A percentile compares a stretch with the other conserved stretches of the same genome.
phyloP scores from a whole-genome alignment of 35 echinoderm and acorn worm species.

The Eucidaris tribuloides region DNA sequence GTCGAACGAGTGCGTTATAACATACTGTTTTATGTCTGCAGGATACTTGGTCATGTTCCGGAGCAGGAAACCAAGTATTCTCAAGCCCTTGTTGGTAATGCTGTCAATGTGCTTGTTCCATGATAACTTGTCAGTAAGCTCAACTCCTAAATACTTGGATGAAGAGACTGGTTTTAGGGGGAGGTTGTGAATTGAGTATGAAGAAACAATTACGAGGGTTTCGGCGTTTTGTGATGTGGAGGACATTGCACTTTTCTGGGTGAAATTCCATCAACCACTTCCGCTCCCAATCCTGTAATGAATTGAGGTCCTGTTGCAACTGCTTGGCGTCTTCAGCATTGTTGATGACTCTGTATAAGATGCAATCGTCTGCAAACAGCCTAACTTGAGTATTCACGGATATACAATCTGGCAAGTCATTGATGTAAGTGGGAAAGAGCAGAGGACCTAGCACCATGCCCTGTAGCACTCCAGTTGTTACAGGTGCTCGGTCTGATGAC shows the following conservation, averaged over 20 bases:
- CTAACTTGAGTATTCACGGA: neutral
- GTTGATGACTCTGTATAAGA: slow-evolving; percentile 22
- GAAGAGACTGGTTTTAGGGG: neutral
- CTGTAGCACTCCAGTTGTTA: slow-evolving; percentile 26
- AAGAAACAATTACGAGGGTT: neutral
- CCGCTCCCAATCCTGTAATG: neutral
- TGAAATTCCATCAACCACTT: slow-evolving; percentile 29
- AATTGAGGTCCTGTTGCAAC: neutral
- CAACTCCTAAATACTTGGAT: slow-evolving; percentile 3
- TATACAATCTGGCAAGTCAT: slow-evolving; percentile 12
- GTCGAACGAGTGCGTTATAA: neutral
- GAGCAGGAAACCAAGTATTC: neutral
- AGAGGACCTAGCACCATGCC: neutral
- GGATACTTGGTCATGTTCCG: neutral
- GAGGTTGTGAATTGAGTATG: neutral
- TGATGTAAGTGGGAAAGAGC: neutral
- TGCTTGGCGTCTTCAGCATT: neutral
- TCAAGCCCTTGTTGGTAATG: neutral
- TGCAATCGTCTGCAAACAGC: slow-evolving; percentile 26
- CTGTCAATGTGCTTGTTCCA: slow-evolving; percentile 3
- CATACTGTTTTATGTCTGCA: neutral
- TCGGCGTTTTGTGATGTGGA: neutral
- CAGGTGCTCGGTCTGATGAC: neutral
- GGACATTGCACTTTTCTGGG: neutral
- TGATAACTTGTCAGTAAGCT: neutral